Evolutionary conservation across 2,113 vertebrate genomes (phyloP).

Genomic region (Trochalopteron elliotii): DNA sequence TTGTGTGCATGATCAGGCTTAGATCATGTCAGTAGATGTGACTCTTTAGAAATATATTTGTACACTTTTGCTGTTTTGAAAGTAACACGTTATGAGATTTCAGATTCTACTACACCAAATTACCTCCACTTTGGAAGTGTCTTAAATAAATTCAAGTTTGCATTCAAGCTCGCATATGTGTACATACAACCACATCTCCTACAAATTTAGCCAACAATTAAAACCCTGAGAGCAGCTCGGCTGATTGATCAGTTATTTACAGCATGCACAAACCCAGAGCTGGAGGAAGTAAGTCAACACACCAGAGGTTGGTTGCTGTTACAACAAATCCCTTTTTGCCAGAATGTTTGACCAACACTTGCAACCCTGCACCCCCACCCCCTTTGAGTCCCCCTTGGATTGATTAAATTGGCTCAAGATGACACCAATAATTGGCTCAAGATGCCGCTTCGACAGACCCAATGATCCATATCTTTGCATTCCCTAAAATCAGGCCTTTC

Average conservation of each 20-base stretch:
- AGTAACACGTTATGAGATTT: neutral
- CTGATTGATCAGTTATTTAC: conserved; percentile 32
- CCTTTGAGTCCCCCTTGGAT: conserved; percentile 86
- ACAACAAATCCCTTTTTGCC: conserved; percentile 74
- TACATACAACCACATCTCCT: neutral
- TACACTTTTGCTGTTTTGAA: conserved; percentile 7
- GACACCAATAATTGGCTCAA: conserved; percentile 99
- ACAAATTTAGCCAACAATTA: neutral
- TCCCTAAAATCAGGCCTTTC: conserved; percentile 90
- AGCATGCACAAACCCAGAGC: neutral
- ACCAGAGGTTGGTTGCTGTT: conserved; percentile 45
- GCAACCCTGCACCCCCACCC: conserved; percentile 79
- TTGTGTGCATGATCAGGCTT: neutral
- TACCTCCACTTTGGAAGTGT: neutral
- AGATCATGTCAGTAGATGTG: conserved; percentile 19
- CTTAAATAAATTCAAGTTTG: neutral
- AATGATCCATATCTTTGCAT: conserved; percentile 98
- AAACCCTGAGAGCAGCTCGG: neutral
- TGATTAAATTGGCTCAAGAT: conserved; percentile 99
- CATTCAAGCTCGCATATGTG: neutral
- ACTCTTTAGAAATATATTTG: neutral
- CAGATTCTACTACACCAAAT: conserved; percentile 11
- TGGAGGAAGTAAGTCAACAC: conserved; percentile 38
- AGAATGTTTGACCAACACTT: conserved; percentile 94
- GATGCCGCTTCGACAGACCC: conserved; percentile 90